These are phyloP conservation scores for Tringa solitaria DNA, from an alignment of 2,113 vertebrate genomes.

Conservation along the genomic window DNA sequence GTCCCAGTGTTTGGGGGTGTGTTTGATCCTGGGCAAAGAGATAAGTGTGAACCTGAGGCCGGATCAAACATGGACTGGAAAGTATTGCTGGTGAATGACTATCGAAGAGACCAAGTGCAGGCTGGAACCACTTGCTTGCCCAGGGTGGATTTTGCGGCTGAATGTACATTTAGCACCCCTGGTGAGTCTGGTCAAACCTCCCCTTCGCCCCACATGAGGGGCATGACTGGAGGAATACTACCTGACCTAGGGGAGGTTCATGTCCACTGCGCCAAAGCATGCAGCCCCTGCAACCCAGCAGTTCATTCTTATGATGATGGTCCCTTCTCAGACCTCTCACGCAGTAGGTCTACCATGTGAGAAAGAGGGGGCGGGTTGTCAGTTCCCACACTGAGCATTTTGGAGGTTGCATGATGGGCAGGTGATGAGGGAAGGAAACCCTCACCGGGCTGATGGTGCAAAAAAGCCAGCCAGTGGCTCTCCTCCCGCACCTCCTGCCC, in stretches of 20 bases:
- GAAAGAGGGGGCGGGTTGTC: background rate
- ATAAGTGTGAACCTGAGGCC: background rate
- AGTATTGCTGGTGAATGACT: background rate
- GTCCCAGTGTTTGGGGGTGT: accelerated
- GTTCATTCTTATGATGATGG: background rate
- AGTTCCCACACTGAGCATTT: accelerated
- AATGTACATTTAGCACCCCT: accelerated
- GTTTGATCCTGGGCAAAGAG: background rate
- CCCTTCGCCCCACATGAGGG: accelerated
- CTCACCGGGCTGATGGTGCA: background rate
- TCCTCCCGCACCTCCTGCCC: background rate
- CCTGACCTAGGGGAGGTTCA: background rate
- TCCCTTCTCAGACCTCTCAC: background rate
- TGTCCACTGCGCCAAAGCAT: accelerated
- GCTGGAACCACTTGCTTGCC: background rate
- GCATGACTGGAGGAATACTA: accelerated
- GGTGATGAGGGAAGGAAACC: background rate
- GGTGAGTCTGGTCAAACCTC: background rate
- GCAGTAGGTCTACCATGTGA: background rate
- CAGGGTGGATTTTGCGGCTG: background rate
- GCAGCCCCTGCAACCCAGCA: background rate
- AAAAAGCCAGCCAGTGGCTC: background rate
- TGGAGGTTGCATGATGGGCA: background rate
- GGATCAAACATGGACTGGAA: background rate
- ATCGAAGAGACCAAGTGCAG: accelerated